Base-by-base conservation (phyloP, 1,140 invertebrate species). In the Rhagoletis zephyria region DNA sequence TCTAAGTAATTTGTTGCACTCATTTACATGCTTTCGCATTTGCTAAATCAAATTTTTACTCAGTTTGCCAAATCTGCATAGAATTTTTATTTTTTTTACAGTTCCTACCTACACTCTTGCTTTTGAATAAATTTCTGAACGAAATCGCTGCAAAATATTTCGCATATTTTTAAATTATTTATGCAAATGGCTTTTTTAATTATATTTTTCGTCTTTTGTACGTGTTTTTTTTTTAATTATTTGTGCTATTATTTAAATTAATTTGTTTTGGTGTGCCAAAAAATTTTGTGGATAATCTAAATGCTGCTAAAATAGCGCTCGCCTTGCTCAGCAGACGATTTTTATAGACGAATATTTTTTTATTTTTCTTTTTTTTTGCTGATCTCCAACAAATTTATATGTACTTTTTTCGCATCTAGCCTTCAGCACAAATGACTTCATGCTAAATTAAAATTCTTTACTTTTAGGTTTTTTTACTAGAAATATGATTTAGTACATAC, bases 141-240 rank as follows among this genome's bases (percentile, higher is more conserved):
- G 14, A 81, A 59, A 81, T 81, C 6, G 7, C 16, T 56, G 51
- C 48, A 56, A 59, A 59, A 81, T 14, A 56, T 56, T 56, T 81
- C 42, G 12, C 67, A 48, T 74, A 74, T 74, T 74, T 45, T 74
- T 19, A 16, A 74, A 74, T 81, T 10, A 81, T 56, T 81, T 81
- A 81, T 81, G 51, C 51, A 1, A 56, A 30, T 30, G 30, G 30
- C 30, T 56, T 56, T 45, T 81, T 59, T 56, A n/a, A 5, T 81
- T 3, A 4, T 1, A 12, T 81, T 59, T 74, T 45, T 0, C 5
- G 3, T n/a, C 48, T 51, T 48, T 10, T 30, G 0, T 51, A 56
- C 10, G 7, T 70, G 45, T 45, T 45, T 67, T 40, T 40, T 30
- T 30, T 30, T 30, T 30, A 30, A 30, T 30, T 30, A 63, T 63